Base-by-base conservation (phyloP, 2,113 vertebrate genomes). In the Nestor notabilis region DNA sequence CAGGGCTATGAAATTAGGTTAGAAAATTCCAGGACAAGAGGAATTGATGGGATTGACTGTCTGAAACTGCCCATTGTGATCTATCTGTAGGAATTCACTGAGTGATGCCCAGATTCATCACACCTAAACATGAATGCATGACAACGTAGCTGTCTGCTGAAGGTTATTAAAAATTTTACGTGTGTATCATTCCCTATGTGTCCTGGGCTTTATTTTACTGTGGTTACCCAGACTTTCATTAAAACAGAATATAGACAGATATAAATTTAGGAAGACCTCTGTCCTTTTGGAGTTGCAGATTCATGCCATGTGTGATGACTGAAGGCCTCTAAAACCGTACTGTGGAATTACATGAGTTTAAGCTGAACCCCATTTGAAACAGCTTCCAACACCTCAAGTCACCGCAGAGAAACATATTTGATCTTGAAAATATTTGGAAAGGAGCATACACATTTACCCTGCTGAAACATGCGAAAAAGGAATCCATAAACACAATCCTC, bases 1-100 rank as follows among this genome's bases (percentile, higher is more conserved):
- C 43, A 87, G 56, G 79, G 66, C 72, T 96, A 93, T 93, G 64
- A 97, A 97, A 97, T 97, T 91, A 94, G 58, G 74, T 91, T 94
- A 97, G 86, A 90, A 97, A 94, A 96, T 95, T 97, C 69, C 66
- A 94, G 65, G n/a, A 87, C 33, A 83, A 84, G 66, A 61, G 33
- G 60, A 95, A 95, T 65, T 89, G 89, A 95, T 93, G 66, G 33
- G 23, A 80, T 82, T 41, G 17, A 28, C n/a, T 85, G 52, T 74
- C 65, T 85, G 80, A 93, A 83, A 93, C 23, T 50, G 50, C 28
- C 39, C 24, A 60, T 70, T 84, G 83, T 33, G 75, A 41, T 94
- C 85, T 96, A 13, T 96, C 84, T 93, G 53, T 78, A 33, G 19
- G 49, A 21, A 64, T 46, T 90, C 93, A 76, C 9, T 78, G 70